Evolutionary conservation across 2,113 vertebrate genomes (phyloP).

Genomic region (Nicator chloris): DNA sequence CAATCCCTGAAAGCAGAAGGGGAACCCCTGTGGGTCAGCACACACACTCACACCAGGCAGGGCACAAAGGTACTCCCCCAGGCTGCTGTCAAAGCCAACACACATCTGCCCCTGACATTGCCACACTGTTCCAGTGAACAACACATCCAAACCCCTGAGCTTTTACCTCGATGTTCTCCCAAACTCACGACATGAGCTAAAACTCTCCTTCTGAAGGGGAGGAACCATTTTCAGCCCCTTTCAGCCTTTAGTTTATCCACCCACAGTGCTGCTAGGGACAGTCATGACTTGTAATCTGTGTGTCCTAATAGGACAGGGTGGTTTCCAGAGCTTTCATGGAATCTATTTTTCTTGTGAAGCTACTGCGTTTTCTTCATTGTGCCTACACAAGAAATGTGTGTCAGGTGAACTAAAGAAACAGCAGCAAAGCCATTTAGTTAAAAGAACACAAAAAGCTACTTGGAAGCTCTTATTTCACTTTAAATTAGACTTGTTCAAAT

Average conservation of each 20-base stretch:
- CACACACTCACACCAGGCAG: not conserved
- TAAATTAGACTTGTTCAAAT: not conserved
- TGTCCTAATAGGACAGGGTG: not conserved
- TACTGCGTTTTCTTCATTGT: not conserved
- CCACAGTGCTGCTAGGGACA: not conserved
- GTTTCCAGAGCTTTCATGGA: not conserved
- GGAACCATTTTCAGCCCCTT: not conserved
- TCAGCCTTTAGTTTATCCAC: not conserved
- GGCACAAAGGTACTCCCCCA: not conserved
- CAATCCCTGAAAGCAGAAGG: constrained; percentile 78
- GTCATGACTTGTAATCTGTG: not conserved
- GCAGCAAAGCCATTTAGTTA: not conserved
- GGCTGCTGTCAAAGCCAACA: not conserved
- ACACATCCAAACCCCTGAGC: not conserved
- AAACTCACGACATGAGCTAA: not conserved
- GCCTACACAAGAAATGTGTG: not conserved
- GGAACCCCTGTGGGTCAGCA: not conserved
- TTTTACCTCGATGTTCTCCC: not conserved
- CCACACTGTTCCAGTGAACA: not conserved
- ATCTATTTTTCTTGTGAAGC: not conserved
- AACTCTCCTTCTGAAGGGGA: not conserved
- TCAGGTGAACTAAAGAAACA: not conserved
- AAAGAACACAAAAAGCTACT: not conserved
- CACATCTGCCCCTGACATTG: not conserved
- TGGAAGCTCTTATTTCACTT: not conserved